Evolutionary conservation across 2,888 invertebrate species (phyloP).

Genomic region (Euclidia mi): DNA sequence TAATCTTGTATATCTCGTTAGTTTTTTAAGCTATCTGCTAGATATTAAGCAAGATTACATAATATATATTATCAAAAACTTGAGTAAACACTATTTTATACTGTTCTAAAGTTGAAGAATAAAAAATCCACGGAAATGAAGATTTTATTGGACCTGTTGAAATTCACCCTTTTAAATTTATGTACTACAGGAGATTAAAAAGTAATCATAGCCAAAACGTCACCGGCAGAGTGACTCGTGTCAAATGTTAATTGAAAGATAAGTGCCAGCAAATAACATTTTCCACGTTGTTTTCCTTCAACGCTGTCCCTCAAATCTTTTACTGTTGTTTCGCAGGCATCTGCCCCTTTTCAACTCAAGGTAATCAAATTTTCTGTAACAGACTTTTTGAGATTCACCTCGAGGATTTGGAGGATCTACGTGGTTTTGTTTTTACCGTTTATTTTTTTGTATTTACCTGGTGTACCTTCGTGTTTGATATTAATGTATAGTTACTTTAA

Average conservation of each 20-base stretch:
- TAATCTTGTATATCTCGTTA: too few relatives aligned
- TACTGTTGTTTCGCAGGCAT: slow-evolving; percentile 74
- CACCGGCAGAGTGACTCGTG: slow-evolving; percentile 39
- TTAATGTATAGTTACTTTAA: slow-evolving; percentile 12
- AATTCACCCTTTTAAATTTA: slow-evolving; percentile 28
- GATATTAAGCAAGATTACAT: too few relatives aligned
- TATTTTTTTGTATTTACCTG: slow-evolving; percentile 64
- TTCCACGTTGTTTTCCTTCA: slow-evolving; percentile 69
- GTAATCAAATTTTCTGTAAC: slow-evolving; percentile 86
- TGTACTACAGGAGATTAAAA: slow-evolving; percentile 39
- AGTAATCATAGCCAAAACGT: slow-evolving; percentile 34
- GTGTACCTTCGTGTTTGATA: slow-evolving; percentile 43
- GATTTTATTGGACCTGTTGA: too few relatives aligned
- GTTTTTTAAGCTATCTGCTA: too few relatives aligned
- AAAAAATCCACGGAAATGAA: too few relatives aligned
- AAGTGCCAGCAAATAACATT: slow-evolving; percentile 76
- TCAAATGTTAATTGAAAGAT: slow-evolving; percentile 78
- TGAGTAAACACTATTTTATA: too few relatives aligned
- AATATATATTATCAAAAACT: too few relatives aligned
- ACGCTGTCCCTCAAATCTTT: slow-evolving; percentile 78
- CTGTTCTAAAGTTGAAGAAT: too few relatives aligned
- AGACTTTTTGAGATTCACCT: slow-evolving; percentile 83
- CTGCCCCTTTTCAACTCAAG: slow-evolving; percentile 82
- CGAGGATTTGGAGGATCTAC: slow-evolving; percentile 82
- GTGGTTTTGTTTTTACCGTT: slow-evolving; percentile 80